Base-by-base conservation (phyloP, 2,113 vertebrate genomes). In the Narcine bancroftii region DNA sequence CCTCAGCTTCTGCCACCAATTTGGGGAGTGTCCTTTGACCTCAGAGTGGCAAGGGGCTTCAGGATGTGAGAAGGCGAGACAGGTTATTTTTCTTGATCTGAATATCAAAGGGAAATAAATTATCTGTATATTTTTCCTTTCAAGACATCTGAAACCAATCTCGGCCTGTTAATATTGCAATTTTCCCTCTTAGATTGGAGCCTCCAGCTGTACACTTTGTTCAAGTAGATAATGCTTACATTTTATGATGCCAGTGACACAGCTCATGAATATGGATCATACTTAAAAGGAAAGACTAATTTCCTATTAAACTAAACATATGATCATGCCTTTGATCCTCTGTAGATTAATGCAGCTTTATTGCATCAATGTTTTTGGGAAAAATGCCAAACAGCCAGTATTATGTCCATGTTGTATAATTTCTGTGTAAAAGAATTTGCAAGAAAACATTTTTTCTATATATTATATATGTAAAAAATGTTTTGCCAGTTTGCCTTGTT, bases 401-500 rank as follows among this genome's bases (percentile, higher is more conserved):
- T 95, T 95, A 93, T 93, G 93, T 95, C 45, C 0, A 93, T 94
- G 93, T 94, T 94, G 93, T 95, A 93, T 69, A 39, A 93, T 94
- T 94, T 94, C 92, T 91, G 93, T 95, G 93, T 96, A 92, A 39
- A 65, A 89, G n/a, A 94, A 93, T 94, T 94, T 94, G 92, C 94
- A 93, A 95, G 93, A 93, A 94, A 95, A 47, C 94, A 94, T 93
- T 93, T 93, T 69, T 93, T 92, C 94, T 95, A 95, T 95, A 94
- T 95, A 94, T 95, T 95, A 87, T 85, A 83, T 83, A 50, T 95
- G 94, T 94, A 94, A 89, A 95, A 96, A 95, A 95, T 95, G 95
- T 96, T 95, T 95, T 94, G 95, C 95, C 93, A 94, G 95, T 95
- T 93, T 93, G 56, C 50, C 26, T 94, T 94, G 93, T 95, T 96